A percentile compares a stretch with the other conserved stretches of the same genome.
phyloP scores from a whole-genome alignment of 2,888 invertebrate genomes.

The Oligia latruncula region DNA sequence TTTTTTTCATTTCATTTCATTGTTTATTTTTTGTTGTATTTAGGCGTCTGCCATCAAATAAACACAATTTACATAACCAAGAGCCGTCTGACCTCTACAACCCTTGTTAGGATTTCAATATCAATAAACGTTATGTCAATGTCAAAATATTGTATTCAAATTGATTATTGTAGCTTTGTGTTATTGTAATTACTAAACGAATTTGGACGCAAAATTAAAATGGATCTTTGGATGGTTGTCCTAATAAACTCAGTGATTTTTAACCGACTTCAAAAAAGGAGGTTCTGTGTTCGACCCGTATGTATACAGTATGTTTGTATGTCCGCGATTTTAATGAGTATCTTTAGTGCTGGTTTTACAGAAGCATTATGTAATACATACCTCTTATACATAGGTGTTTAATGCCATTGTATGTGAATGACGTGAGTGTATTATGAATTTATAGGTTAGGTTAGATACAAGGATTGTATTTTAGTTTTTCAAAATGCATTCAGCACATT shows the following conservation, averaged over 20 bases:
- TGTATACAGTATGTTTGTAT: no score
- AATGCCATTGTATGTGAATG: neutral
- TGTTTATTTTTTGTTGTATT: slow-evolving; percentile 12
- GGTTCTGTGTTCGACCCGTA: no score
- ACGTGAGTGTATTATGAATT: neutral
- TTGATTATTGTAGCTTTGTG: neutral
- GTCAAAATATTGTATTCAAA: slow-evolving; percentile 42
- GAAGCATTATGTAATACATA: neutral
- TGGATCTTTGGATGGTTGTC: neutral
- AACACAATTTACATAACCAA: slow-evolving; percentile 13
- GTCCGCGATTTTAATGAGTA: neutral
- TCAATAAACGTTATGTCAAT: slow-evolving; percentile 16
- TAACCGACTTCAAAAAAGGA: no score
- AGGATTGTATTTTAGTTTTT: no score
- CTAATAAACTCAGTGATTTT: neutral
- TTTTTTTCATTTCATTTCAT: no score
- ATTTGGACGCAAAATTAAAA: slow-evolving; percentile 17
- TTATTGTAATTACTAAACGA: neutral
- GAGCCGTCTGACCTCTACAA: slow-evolving; percentile 29
- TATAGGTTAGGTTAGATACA: no score
- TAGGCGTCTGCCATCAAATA: slow-evolving; percentile 2
- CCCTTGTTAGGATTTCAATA: slow-evolving; percentile 21
- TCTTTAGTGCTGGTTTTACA: neutral
- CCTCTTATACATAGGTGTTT: neutral
- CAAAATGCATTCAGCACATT: no score